Evolutionary conservation across 1,140 invertebrate species (phyloP).

Genomic region (Melitaea cinxia): DNA sequence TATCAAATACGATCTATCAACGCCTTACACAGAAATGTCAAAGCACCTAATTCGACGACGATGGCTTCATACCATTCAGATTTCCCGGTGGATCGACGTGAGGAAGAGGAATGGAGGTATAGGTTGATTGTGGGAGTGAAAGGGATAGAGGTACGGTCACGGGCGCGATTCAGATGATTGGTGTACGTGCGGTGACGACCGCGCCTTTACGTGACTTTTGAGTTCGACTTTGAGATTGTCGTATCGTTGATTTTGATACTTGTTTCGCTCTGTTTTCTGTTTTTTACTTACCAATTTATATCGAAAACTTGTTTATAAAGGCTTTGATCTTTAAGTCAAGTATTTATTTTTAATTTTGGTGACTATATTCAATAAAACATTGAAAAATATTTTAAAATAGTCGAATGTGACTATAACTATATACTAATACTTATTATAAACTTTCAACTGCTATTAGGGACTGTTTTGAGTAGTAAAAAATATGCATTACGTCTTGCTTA

Average conservation of each 20-base stretch:
- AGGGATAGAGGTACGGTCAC: slow-evolving; percentile 64
- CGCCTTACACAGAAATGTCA: slow-evolving; percentile 73
- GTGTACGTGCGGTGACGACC: slow-evolving; percentile 74
- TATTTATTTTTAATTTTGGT: too few relatives aligned
- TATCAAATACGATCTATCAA: slow-evolving; percentile 66
- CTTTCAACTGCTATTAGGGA: too few relatives aligned
- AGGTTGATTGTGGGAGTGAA: slow-evolving; percentile 32
- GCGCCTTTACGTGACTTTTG: slow-evolving; percentile 75
- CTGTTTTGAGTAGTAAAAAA: too few relatives aligned
- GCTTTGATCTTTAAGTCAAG: too few relatives aligned
- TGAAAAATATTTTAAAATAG: too few relatives aligned
- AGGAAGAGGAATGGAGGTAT: slow-evolving; percentile 45
- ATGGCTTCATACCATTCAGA: slow-evolving; percentile 67
- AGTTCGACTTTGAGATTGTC: slow-evolving; percentile 45
- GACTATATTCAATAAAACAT: too few relatives aligned
- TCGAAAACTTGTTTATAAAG: too few relatives aligned
- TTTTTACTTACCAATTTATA: neutral
- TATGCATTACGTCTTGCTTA: neutral
- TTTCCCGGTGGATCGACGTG: slow-evolving; percentile 70
- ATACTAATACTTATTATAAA: too few relatives aligned
- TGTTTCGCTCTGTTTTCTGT: neutral
- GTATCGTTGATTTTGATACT: slow-evolving; percentile 28
- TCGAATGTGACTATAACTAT: too few relatives aligned
- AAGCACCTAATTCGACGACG: slow-evolving; percentile 71
- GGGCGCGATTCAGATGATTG: slow-evolving; percentile 76